Evolutionary conservation across 2,888 invertebrate species (phyloP), one percentile per base, ranked within the genome.

Genomic region (Trichogramma evanescens): DNA sequence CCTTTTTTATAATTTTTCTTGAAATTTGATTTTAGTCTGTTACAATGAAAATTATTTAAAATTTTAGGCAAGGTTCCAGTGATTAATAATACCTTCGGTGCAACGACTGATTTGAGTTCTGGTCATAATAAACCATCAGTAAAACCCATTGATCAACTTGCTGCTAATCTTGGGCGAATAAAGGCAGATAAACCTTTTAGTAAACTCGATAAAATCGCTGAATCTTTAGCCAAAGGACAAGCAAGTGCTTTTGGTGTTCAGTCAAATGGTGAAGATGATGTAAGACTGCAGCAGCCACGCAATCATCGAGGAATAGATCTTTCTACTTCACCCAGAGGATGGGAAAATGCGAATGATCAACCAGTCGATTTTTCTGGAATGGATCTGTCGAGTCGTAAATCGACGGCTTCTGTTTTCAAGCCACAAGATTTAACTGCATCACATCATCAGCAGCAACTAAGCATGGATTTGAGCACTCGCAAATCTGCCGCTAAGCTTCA

Each of bases 381-480:
- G 41, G 77, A 78, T 69, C 65, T 78, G 46, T 77, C 77, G 59
- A 78, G 73, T 71, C 73, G 74, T 40, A 76, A 76, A 62, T 44
- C 57, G 2, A 58, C 62, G 1, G 50, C 38, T 41, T 53, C 39
- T 55, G 62, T 52, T 1, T 72, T 69, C 38, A 64, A 72, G 13
- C 53, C 71, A 2, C 75, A 74, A 42, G 76, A 75, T 6, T 72
- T 74, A 51, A 10, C 48, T 7, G 48, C 10, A 6, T 55, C 54
- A 51, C 59, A 59, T 6, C 63, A 62, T 9, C 60, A 62, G 13
- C 76, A 75, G 51, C 73, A 75, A 13, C 69, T 72, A 43, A 77
- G 77, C 48, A 77, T 78, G 71, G 78, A 78, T 65, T 59, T 78
- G 2, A 77, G 76, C 42, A 77, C 77, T 6, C 71, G 70, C 40